phyloP scores from a whole-genome alignment of 2,888 invertebrate genomes.

The Meghimatium bilineatum region DNA sequence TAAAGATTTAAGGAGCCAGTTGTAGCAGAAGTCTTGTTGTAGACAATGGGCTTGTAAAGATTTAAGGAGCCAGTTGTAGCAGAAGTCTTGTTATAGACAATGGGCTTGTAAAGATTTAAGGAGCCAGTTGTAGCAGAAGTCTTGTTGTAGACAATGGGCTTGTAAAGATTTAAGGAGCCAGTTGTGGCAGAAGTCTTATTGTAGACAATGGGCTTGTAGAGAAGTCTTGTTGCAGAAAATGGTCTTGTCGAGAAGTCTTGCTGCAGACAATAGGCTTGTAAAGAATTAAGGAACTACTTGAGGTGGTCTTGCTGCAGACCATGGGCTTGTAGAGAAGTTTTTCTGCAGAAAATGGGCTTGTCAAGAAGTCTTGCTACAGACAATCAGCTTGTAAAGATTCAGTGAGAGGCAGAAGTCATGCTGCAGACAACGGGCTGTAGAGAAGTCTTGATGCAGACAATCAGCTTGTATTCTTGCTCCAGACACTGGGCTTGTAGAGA shows the following conservation, averaged over 20 bases:
- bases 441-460: not conserved
- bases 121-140: not conserved
- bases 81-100: not conserved
- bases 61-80: not conserved
- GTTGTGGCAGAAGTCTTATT: not conserved
- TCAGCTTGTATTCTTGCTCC: not conserved
- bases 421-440: not conserved
- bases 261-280: not conserved
- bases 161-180: not conserved
- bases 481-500: not conserved
- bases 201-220: not conserved
- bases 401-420: not conserved
- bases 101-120: not conserved
- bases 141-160: not conserved
- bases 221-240: too few species aligned
- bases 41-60: not conserved
- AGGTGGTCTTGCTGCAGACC: not conserved
- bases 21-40: not conserved
- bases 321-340: too few species aligned
- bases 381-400: not conserved
- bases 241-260: not conserved
- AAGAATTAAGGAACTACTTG: not conserved
- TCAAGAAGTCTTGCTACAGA: not conserved
- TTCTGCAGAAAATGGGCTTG: too few species aligned
- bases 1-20: not conserved